phyloP scores from a whole-genome alignment of 2,113 vertebrate species.

The Scatophagus argus region DNA sequence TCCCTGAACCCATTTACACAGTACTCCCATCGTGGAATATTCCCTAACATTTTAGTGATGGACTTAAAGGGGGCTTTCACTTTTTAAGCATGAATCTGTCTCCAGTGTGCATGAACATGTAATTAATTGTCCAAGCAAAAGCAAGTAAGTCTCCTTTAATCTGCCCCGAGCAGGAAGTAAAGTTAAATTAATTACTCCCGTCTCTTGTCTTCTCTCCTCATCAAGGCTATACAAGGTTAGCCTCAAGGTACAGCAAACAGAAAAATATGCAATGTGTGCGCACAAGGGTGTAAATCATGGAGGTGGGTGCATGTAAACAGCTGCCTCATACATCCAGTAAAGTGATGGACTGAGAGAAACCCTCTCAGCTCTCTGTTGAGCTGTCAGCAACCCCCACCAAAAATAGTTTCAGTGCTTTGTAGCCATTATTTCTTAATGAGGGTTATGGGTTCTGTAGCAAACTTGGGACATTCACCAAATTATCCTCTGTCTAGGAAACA shows the following conservation, averaged over 20 bases:
- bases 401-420: neutral
- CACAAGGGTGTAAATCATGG: neutral
- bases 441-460: neutral
- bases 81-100: neutral
- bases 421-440: neutral
- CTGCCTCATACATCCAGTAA: slow-evolving; percentile 31
- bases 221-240: no score
- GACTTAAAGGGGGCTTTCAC: no score
- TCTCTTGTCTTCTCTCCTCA: neutral
- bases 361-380: neutral
- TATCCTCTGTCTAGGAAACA: neutral
- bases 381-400: slow-evolving; percentile 28
- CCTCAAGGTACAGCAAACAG: neutral
- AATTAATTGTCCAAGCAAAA: neutral
- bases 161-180: slow-evolving; percentile 16
- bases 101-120: neutral
- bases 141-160: neutral
- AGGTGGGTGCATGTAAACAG: slow-evolving; percentile 25
- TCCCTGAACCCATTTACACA: no score
- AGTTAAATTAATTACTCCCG: neutral
- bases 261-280: neutral
- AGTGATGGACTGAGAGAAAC: slow-evolving; percentile 26
- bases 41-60: no score
- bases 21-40: no score
- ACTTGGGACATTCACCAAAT: neutral